phyloP scores from a whole-genome alignment of 2,113 vertebrate species.

The Mormyrus iriodes region DNA sequence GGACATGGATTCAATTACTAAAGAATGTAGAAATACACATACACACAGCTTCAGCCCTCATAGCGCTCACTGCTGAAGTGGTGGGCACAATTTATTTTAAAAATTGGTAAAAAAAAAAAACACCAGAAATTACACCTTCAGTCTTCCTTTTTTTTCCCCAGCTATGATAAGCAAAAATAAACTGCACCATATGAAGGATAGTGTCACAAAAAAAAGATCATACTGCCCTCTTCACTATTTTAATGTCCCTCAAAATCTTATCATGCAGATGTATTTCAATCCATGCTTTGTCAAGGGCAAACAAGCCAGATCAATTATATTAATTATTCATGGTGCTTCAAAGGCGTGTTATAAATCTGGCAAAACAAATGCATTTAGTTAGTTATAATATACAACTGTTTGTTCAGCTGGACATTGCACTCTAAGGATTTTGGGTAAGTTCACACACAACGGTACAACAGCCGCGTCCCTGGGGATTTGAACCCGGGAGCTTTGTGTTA shows the following conservation, averaged over 20 bases:
- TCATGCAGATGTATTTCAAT: conserved; percentile 1
- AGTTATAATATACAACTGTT: neutral
- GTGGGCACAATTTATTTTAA: neutral
- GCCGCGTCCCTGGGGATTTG: neutral
- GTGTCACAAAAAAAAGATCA: neutral
- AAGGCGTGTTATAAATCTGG: neutral
- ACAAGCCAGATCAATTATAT: neutral
- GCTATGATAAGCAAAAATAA: neutral
- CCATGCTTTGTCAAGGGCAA: neutral
- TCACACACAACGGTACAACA: neutral
- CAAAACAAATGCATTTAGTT: neutral
- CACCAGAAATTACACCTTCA: neutral
- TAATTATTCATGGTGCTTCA: neutral
- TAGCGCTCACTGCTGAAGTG: neutral
- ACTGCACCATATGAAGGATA: neutral
- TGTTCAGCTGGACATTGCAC: neutral
- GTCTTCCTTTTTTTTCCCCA: neutral
- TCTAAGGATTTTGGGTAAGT: neutral
- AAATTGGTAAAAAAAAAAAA: neutral
- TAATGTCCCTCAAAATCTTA: neutral
- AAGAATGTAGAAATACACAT: neutral
- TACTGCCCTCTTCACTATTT: neutral
- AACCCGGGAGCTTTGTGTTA: neutral
- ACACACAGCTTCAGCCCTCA: neutral
- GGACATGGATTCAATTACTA: neutral